phyloP scores from a whole-genome alignment of 2,113 vertebrate species.

The Paralichthys olivaceus region DNA sequence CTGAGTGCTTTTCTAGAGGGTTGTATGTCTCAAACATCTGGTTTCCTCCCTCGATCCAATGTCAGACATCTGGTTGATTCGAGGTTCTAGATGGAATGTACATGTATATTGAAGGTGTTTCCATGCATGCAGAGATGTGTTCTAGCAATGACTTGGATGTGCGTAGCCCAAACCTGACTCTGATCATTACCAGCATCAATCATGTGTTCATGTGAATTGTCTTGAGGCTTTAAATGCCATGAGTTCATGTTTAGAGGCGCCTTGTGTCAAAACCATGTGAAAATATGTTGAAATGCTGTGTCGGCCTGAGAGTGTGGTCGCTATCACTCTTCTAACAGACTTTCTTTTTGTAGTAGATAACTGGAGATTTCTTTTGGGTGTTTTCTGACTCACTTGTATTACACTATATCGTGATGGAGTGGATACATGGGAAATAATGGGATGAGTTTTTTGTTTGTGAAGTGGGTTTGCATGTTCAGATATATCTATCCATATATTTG shows the following conservation, averaged over 20 bases:
- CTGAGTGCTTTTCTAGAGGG: background rate
- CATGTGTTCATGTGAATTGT: background rate
- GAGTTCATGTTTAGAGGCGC: background rate
- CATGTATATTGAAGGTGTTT: background rate
- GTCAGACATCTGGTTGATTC: background rate
- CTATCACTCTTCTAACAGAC: background rate
- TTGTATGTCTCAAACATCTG: too few species aligned
- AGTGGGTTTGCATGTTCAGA: slow-evolving; percentile 28
- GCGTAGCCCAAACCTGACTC: background rate
- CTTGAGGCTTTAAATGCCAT: too few species aligned
- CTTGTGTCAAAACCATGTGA: background rate
- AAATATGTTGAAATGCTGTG: background rate
- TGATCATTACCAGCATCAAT: background rate
- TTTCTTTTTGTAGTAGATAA: slow-evolving; percentile 36
- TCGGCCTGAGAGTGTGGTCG: background rate
- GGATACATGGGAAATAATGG: slow-evolving; percentile 9
- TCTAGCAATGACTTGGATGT: background rate
- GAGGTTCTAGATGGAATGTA: background rate
- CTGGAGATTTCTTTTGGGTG: slow-evolving; percentile 40
- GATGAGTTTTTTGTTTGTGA: slow-evolving; percentile 14
- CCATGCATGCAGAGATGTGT: background rate
- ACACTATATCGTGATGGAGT: background rate
- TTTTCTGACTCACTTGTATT: slow-evolving; percentile 7
- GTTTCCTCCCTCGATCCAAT: background rate
- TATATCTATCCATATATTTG: slow-evolving; percentile 19